These are phyloP conservation scores for Siniperca undulata DNA, from an alignment of 2,797 vertebrate genomes.

Conservation along the genomic window DNA sequence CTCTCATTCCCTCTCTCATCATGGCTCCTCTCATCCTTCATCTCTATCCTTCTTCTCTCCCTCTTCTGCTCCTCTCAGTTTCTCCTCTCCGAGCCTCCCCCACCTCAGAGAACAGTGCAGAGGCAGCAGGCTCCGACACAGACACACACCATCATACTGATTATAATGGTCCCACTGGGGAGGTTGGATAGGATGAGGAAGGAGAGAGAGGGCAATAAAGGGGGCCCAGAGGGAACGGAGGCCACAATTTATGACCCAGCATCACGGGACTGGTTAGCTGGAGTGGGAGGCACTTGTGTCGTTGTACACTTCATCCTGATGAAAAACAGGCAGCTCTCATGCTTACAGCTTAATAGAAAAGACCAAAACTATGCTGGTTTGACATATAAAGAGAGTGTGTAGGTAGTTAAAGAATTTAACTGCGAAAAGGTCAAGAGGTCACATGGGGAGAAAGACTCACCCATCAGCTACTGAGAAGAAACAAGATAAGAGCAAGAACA, in stretches of 20 bases:
- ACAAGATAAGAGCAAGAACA: conserved; percentile 14
- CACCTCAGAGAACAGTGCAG: conserved; percentile 41
- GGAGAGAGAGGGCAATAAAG: conserved; percentile 57
- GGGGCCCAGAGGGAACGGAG: conserved; percentile 41
- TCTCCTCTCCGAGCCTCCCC: conserved; percentile 18
- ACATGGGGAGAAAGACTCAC: neutral
- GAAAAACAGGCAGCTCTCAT: conserved; percentile 43
- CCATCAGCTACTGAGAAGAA: neutral
- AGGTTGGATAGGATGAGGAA: conserved; percentile 59
- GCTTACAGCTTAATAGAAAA: conserved; percentile 25
- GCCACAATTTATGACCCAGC: conserved; percentile 62
- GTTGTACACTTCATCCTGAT: conserved; percentile 49
- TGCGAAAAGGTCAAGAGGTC: conserved; percentile 19
- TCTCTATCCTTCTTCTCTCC: conserved; percentile 31
- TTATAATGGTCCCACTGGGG: conserved; percentile 76
- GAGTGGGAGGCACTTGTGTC: conserved; percentile 60
- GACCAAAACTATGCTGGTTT: conserved; percentile 19
- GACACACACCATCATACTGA: conserved; percentile 61
- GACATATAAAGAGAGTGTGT: neutral
- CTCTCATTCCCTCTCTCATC: conserved; percentile 50
- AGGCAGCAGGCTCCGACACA: conserved; percentile 37
- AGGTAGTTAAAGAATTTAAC: neutral
- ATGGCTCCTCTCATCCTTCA: conserved; percentile 62
- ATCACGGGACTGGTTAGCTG: conserved; percentile 66
- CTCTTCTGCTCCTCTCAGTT: conserved; percentile 36